Conservation (phyloP, 2,888 invertebrate genomes). For the Auanema freiburgensis region DNA sequence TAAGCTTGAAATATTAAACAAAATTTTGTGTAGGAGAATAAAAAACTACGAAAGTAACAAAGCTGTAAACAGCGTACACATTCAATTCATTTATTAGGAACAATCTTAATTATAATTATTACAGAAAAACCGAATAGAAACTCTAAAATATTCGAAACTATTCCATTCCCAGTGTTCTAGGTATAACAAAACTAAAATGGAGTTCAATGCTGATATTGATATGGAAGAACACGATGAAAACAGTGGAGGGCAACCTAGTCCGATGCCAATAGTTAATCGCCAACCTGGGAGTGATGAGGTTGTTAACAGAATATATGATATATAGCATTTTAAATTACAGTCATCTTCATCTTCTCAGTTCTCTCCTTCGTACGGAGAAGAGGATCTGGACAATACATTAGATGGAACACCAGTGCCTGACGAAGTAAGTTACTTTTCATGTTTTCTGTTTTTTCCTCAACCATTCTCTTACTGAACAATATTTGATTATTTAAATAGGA, state of each 20-base stretch:
- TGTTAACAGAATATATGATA: neutral
- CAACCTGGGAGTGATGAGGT: neutral
- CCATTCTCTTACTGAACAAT: no score
- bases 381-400: neutral
- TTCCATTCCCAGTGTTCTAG: no score
- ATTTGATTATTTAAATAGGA: no score
- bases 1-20: no score
- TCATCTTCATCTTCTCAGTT: neutral
- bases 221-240: slow-evolving; percentile 19
- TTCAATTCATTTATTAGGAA: no score
- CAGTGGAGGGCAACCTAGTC: slow-evolving; percentile 1
- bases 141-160: no score
- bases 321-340: neutral
- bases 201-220: slow-evolving; percentile 6
- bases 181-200: slow-evolving; percentile 5
- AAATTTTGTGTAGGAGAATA: no score
- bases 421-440: neutral
- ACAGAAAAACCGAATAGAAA: no score
- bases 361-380: neutral
- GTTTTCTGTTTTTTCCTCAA: neutral
- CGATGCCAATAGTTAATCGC: slow-evolving; percentile 10
- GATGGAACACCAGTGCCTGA: neutral
- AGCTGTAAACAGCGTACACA: no score
- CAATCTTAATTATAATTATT: no score
- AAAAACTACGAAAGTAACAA: no score